A percentile compares a stretch with the other conserved stretches of the same genome.
Evolutionary conservation across 2,797 vertebrate species (phyloP).

Genomic region (Chelon labrosus): DNA sequence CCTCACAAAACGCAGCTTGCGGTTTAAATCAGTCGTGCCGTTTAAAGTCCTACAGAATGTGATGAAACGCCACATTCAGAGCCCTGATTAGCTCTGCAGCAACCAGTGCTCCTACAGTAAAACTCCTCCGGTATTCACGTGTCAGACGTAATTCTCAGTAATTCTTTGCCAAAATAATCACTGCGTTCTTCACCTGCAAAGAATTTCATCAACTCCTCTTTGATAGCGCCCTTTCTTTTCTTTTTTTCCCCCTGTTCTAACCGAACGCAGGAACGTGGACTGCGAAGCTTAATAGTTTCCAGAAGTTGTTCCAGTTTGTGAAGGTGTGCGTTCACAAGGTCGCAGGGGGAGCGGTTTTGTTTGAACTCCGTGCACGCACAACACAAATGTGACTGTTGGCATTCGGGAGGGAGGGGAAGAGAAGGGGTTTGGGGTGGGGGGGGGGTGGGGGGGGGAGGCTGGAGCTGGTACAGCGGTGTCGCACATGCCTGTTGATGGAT

Average conservation of each 20-base stretch:
- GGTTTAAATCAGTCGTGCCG: slow-evolving; percentile 41
- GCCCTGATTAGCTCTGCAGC: slow-evolving; percentile 10
- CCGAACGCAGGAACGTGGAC: slow-evolving; percentile 48
- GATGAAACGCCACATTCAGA: slow-evolving; percentile 49
- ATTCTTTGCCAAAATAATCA: slow-evolving; percentile 13
- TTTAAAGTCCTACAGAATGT: slow-evolving; percentile 29
- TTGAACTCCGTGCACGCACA: slow-evolving; percentile 29
- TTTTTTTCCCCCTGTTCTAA: slow-evolving; percentile 28
- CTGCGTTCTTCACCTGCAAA: slow-evolving; percentile 37
- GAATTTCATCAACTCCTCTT: slow-evolving; percentile 36
- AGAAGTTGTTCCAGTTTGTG: slow-evolving; percentile 71
- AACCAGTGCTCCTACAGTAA: background rate
- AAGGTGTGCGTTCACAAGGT: slow-evolving; percentile 53
- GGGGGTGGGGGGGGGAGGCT: too few species aligned
- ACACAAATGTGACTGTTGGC: slow-evolving; percentile 35
- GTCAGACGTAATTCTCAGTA: background rate
- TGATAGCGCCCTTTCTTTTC: slow-evolving; percentile 41
- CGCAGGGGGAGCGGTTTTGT: slow-evolving; percentile 26
- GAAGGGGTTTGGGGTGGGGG: too few species aligned
- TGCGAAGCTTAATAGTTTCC: slow-evolving; percentile 77
- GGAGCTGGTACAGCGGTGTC: background rate
- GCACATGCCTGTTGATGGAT: slow-evolving; percentile 43
- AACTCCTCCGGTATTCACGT: background rate
- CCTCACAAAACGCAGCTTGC: slow-evolving; percentile 49
- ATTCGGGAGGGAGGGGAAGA: too few species aligned